A percentile compares a stretch with the other conserved stretches of the same genome.
Conservation (phyloP, 2,113 vertebrate genomes). For the Ivindomyrus marchei region DNA sequence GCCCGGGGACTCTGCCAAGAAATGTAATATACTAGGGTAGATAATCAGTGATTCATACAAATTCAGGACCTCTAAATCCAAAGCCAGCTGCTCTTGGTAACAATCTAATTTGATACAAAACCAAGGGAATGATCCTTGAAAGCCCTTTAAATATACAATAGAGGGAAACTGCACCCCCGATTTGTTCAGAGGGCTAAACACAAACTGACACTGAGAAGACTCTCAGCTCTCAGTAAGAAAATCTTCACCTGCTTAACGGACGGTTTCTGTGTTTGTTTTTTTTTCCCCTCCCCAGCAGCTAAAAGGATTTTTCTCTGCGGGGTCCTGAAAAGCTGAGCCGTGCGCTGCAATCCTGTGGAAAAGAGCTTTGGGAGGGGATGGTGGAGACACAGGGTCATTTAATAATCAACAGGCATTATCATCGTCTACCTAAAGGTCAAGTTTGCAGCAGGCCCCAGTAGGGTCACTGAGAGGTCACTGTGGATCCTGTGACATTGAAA, state of each 20-base stretch:
- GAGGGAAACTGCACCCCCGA: neutral
- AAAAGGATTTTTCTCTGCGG: neutral
- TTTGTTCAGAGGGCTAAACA: neutral
- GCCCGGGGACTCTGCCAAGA: neutral
- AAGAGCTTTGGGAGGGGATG: neutral
- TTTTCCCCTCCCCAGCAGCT: neutral
- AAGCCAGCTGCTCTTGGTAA: neutral
- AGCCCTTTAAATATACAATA: neutral
- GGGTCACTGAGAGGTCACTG: neutral
- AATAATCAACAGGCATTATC: constrained; percentile 19
- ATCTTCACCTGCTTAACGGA: constrained; percentile 6
- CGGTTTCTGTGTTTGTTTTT: neutral
- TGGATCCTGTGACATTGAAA: neutral
- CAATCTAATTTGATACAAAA: neutral
- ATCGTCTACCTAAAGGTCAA: constrained; percentile 37
- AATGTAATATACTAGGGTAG: neutral
- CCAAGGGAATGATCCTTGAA: neutral
- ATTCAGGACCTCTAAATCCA: neutral
- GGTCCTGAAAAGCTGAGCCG: neutral
- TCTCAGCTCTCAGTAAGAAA: neutral
- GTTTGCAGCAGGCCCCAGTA: constrained; percentile 25
- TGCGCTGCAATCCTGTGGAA: neutral
- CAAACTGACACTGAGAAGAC: neutral
- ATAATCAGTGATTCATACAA: neutral
- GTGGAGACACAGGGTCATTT: neutral